Evolutionary conservation across 2,113 vertebrate species (phyloP).

Genomic region (Conger conger): DNA sequence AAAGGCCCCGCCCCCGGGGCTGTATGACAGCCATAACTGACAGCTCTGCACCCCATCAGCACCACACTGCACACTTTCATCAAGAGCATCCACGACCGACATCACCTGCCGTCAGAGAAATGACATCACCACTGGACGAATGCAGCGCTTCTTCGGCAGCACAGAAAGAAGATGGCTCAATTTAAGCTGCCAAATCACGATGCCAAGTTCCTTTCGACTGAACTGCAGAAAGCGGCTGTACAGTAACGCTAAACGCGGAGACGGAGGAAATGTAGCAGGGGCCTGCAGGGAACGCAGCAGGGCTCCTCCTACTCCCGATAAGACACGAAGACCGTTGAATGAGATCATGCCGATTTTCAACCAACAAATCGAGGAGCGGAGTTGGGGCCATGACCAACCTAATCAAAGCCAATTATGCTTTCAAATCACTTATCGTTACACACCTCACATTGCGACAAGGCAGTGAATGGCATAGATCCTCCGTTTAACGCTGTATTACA

Average conservation of each 20-base stretch:
- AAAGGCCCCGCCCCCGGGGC: too few relatives aligned
- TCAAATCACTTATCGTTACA: too few relatives aligned
- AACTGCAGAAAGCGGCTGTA: neutral
- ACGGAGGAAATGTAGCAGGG: neutral
- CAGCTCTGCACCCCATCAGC: neutral
- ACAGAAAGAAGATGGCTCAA: too few relatives aligned
- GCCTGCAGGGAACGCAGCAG: neutral
- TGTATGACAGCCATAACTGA: neutral
- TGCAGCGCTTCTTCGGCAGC: too few relatives aligned
- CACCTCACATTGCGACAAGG: too few relatives aligned
- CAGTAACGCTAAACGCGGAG: conserved; percentile 9
- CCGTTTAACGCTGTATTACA: too few relatives aligned
- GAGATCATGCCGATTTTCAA: conserved; percentile 13
- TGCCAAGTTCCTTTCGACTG: too few relatives aligned
- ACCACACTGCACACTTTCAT: neutral
- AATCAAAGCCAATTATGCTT: too few relatives aligned
- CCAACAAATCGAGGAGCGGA: neutral
- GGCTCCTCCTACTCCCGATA: conserved; percentile 15
- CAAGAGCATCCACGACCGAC: neutral
- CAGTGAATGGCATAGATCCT: too few relatives aligned
- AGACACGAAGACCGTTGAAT: neutral
- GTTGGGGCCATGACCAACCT: too few relatives aligned
- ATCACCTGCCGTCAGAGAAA: neutral
- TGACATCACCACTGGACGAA: neutral
- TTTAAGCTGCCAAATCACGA: too few relatives aligned